A percentile compares a stretch with the other conserved stretches of the same genome.
Conservation (phyloP, 2,797 vertebrate genomes). For the Trachops cirrhosus region DNA sequence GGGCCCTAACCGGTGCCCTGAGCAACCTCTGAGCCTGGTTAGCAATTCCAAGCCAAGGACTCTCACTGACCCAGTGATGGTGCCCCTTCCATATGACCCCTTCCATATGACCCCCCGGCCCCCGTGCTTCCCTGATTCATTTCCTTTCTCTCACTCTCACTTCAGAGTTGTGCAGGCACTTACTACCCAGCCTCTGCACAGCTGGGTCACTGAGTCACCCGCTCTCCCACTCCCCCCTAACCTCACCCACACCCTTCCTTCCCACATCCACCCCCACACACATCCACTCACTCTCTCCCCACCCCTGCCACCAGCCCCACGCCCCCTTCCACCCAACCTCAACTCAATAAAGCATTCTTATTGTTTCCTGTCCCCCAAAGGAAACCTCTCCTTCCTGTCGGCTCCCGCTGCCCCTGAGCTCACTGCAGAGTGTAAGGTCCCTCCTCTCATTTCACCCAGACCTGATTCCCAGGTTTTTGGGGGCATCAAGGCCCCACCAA, state of each 20-base stretch:
- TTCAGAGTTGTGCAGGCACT: neutral
- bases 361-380: neutral
- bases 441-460: neutral
- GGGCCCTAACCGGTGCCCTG: too few species aligned
- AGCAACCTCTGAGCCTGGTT: neutral
- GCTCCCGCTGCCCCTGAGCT: neutral
- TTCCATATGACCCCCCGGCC: neutral
- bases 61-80: neutral
- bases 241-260: neutral
- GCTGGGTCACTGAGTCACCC: neutral
- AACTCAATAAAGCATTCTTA: neutral
- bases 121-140: slow-evolving; percentile 52
- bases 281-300: neutral
- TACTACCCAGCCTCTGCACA: neutral
- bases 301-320: neutral
- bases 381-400: neutral
- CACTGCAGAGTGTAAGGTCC: neutral
- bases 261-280: neutral
- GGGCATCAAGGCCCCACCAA: neutral
- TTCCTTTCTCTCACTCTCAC: slow-evolving; percentile 69
- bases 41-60: slow-evolving; percentile 30
- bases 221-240: neutral
- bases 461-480: neutral
- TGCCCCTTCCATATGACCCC: neutral
- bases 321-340: neutral